Evolutionary conservation across 2,888 invertebrate species (phyloP).

Genomic region (Orthosia gothica): DNA sequence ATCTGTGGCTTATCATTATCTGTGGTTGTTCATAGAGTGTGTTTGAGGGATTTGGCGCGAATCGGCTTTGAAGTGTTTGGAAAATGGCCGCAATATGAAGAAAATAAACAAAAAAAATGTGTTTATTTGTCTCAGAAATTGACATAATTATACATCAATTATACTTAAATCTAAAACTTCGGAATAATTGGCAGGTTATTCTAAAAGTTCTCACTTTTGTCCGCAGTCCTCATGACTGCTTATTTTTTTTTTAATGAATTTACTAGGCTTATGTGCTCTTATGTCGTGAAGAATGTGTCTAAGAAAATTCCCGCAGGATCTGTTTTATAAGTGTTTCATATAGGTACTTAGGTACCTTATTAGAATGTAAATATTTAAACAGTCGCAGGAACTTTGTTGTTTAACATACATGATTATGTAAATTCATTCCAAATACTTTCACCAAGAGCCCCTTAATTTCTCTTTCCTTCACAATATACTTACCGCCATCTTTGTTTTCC

Average conservation of each 20-base stretch:
- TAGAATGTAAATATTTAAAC: constrained; percentile 8
- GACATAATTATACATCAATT: too few relatives aligned
- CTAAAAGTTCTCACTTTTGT: too few relatives aligned
- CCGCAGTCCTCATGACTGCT: too few relatives aligned
- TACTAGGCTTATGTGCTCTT: too few relatives aligned
- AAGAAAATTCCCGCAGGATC: background rate
- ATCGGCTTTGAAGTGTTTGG: background rate
- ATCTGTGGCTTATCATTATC: constrained; percentile 48
- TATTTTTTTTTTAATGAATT: too few relatives aligned
- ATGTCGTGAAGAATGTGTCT: background rate
- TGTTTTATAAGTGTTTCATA: background rate
- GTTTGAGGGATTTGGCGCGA: background rate
- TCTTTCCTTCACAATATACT: background rate
- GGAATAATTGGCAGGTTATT: too few relatives aligned
- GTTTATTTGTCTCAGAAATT: too few relatives aligned
- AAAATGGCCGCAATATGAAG: background rate
- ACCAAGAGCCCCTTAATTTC: background rate
- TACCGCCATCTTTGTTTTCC: background rate
- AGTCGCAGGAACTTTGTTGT: background rate
- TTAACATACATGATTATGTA: background rate
- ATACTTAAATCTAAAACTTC: too few relatives aligned
- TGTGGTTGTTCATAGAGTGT: constrained; percentile 16
- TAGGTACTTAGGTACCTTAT: background rate
- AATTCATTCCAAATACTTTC: constrained; percentile 1
- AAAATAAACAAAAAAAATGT: too few relatives aligned